Evolutionary conservation across 2,797 vertebrate species (phyloP), one percentile per base, ranked within the genome.

Genomic region (Pagetopsis macropterus): DNA sequence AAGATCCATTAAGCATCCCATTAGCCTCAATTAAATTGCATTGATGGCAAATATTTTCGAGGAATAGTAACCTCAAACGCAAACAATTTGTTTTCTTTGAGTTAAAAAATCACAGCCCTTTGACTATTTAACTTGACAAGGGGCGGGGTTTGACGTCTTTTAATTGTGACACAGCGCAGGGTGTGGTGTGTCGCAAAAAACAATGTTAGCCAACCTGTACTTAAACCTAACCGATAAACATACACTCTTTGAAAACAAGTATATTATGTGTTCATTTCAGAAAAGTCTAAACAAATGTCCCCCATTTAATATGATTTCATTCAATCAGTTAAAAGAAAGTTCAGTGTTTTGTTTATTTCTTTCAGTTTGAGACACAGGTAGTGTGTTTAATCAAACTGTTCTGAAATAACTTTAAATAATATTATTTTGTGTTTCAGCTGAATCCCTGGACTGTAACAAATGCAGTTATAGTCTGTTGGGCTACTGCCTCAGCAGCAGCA

Each of bases 361-460:
- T 73, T 60, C 19, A 70, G 73, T 12, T 12, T n/a, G 33, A 37
- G 33, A 37, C 33, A 37, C 33, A 6, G 33, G 33, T 37, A 37
- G 33, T 37, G n/a, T 9, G 8, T 37, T 37, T 6, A 37, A 37
- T 37, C 8, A 37, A 37, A 6, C 33, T 37, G 33, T 37, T 37
- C 33, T 37, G 6, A 37, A 37, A 37, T 37, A 7, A 37, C 33
- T 37, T 9, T 37, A 37, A 7, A 37, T 70, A 1, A 11, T 64
- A 78, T 61, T 13, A 4, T 58, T 54, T 76, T 75, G 16, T 73
- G 15, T 88, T 90, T 76, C 89, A 94, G 92, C 43, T 1, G 90
- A 94, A 0, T 89, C 91, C n/a, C 87, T 94, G 65, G 44, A 2
- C 0, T 94, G 94, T 74, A 94, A 93, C 79, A 3, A 59, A 1